Evolutionary conservation across 2,797 vertebrate genomes (phyloP).

Genomic region (Sardinella longiceps): DNA sequence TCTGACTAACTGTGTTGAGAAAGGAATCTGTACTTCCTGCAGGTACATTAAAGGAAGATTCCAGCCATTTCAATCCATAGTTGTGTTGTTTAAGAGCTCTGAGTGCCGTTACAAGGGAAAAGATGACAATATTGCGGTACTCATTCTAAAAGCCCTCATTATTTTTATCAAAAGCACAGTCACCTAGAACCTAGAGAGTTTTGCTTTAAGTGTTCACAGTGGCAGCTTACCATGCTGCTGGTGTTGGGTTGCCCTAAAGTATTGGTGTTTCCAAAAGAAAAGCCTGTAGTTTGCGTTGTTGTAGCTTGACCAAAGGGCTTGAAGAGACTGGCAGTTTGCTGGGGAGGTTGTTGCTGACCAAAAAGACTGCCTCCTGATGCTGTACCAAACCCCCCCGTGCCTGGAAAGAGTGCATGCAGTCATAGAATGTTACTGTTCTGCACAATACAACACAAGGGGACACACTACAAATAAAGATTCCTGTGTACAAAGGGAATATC

Average conservation of each 20-base stretch:
- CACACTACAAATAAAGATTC: neutral
- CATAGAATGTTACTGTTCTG: neutral
- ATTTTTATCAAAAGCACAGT: too few relatives aligned
- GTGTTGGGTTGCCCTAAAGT: constrained; percentile 89
- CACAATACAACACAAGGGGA: neutral
- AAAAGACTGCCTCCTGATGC: constrained; percentile 84
- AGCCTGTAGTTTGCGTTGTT: constrained; percentile 84
- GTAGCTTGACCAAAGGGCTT: constrained; percentile 89
- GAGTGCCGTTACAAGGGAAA: too few relatives aligned
- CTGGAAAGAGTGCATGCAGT: constrained; percentile 8
- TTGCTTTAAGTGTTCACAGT: neutral
- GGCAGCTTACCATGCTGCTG: constrained; percentile 84
- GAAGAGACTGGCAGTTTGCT: constrained; percentile 79
- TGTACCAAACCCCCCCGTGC: constrained; percentile 79
- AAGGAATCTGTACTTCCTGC: neutral
- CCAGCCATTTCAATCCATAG: too few relatives aligned
- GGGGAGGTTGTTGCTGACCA: constrained; percentile 57
- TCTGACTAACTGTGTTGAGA: too few relatives aligned
- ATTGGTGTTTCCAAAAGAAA: constrained; percentile 87
- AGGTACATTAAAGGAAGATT: neutral
- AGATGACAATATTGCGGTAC: too few relatives aligned
- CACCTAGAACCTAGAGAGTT: too few relatives aligned
- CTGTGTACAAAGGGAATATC: neutral
- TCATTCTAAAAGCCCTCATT: too few relatives aligned
- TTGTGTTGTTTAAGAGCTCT: too few relatives aligned